phyloP scores from a whole-genome alignment of 2,113 vertebrate species.

The Felis catus region F.catus_Fca126_mat1.0 CM031412.1:171047501-171048000 shows the following conservation, averaged over 20 bases:
- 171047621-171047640: neutral
- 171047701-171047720: neutral
- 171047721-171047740: neutral
- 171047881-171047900: neutral
- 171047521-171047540: neutral
- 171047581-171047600: neutral
- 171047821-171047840: neutral
- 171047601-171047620: slow-evolving; percentile 15
- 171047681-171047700: neutral
- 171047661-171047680: neutral
- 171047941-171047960: neutral
- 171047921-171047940: neutral
- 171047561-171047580: neutral
- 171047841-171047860: neutral
- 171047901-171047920: neutral
- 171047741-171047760: neutral
- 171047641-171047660: neutral
- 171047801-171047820: neutral
- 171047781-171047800: neutral
- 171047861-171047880: neutral
- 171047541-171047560: neutral
- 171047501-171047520: neutral
- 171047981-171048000: slow-evolving; percentile 41
- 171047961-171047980: neutral
- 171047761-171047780: neutral